Conservation (phyloP, 1,140 invertebrate genomes). For the Caenorhabditis tropicalis region DNA sequence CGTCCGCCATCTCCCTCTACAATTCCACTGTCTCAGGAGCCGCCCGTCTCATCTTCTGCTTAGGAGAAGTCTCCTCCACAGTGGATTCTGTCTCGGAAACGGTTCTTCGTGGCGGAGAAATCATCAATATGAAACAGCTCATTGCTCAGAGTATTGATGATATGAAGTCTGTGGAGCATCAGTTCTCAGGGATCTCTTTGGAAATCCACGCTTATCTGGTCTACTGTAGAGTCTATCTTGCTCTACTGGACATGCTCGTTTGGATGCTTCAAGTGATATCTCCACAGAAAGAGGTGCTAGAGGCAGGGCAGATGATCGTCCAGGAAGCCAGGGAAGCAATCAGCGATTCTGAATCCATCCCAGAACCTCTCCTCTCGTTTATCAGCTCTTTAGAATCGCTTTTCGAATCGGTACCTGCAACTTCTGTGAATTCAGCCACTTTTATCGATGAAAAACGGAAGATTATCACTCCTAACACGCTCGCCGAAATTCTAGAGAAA, state of each 20-base stretch:
- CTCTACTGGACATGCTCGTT: background rate
- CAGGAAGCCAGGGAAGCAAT: background rate
- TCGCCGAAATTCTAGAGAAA: background rate
- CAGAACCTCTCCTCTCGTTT: background rate
- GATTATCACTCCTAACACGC: background rate
- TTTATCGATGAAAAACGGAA: background rate
- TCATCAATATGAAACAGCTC: background rate
- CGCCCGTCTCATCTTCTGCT: conserved; percentile 24
- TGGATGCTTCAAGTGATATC: conserved; percentile 16
- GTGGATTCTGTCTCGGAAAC: background rate
- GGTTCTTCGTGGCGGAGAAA: background rate
- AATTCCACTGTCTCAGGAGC: conserved; percentile 25
- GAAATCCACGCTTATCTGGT: conserved; percentile 2
- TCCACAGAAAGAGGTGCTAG: background rate
- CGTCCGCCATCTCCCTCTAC: background rate
- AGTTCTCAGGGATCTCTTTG: background rate
- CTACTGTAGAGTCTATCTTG: background rate
- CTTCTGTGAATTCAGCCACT: background rate
- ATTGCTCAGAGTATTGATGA: conserved; percentile 4
- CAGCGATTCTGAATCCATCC: background rate
- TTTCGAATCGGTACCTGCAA: no score
- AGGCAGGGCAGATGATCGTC: background rate
- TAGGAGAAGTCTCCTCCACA: background rate
- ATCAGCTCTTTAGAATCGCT: background rate
- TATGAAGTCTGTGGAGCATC: conserved; percentile 25